Conservation (phyloP, 2,113 vertebrate species). For the Campylomormyrus tamandua region DNA sequence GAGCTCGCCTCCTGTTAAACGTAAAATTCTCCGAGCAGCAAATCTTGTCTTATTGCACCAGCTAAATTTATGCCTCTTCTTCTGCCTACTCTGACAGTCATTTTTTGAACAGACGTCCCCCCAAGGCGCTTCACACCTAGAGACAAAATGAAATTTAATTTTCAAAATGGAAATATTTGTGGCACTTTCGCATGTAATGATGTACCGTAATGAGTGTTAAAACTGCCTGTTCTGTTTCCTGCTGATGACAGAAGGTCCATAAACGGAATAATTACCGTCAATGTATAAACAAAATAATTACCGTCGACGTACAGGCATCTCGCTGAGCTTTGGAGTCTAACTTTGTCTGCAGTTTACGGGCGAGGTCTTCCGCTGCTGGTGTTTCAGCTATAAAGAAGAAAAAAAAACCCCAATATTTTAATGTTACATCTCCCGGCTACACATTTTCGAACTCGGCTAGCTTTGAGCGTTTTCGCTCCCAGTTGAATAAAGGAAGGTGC, state of each 20-base stretch:
- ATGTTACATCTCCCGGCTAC: background rate
- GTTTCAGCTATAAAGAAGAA: background rate
- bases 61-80: slow-evolving; percentile 50
- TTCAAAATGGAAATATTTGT: slow-evolving; percentile 5
- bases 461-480: background rate
- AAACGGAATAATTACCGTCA: background rate
- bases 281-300: slow-evolving; percentile 4
- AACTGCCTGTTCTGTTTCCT: background rate
- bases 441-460: background rate
- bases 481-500: background rate
- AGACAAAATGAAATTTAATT: background rate
- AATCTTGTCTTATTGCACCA: slow-evolving; percentile 58
- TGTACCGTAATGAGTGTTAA: background rate
- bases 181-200: background rate
- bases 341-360: background rate
- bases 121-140: background rate
- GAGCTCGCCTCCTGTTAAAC: slow-evolving; percentile 47
- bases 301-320: background rate
- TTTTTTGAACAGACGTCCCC: background rate
- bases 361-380: background rate
- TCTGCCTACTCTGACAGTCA: background rate
- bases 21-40: slow-evolving; percentile 49
- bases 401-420: background rate
- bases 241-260: background rate
- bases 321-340: background rate